These are phyloP conservation scores for Anthopleura sola DNA, from an alignment of 64 coral and sea anemone genomes.

Conservation along the genomic window DNA sequence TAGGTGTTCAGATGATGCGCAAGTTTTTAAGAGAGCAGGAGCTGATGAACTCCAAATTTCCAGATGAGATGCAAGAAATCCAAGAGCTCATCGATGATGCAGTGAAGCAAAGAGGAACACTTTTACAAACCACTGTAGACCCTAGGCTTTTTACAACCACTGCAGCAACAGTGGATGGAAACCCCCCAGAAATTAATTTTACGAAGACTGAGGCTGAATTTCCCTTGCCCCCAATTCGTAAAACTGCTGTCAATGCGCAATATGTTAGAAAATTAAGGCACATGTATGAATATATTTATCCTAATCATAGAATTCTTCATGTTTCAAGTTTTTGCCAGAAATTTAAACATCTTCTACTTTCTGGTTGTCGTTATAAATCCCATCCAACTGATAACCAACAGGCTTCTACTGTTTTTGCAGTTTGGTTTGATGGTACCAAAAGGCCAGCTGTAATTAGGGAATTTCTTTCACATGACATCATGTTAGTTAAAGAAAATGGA, in stretches of 20 bases:
- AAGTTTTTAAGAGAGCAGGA: conserved; percentile 50
- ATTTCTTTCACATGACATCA: conserved; percentile 34
- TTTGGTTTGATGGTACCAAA: conserved; percentile 38
- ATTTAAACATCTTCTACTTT: conserved; percentile 25
- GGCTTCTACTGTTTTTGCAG: conserved; percentile 27
- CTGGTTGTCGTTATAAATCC: conserved; percentile 23
- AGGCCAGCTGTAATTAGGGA: conserved; percentile 41
- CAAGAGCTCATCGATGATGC: conserved; percentile 26
- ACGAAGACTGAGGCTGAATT: conserved; percentile 28
- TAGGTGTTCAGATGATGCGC: conserved; percentile 52
- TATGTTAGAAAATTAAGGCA: conserved; percentile 15
- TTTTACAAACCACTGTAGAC: conserved; percentile 32
- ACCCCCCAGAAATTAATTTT: conserved; percentile 14
- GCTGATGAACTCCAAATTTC: conserved; percentile 15
- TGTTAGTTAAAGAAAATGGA: neutral
- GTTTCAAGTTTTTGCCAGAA: conserved; percentile 33
- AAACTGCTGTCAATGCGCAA: neutral
- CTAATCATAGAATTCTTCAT: conserved; percentile 19
- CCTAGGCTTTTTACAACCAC: conserved; percentile 3
- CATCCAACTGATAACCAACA: neutral
- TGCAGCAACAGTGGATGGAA: conserved; percentile 9
- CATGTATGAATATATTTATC: conserved; percentile 33
- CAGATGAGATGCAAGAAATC: conserved; percentile 29
- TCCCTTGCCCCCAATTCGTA: conserved; percentile 36
- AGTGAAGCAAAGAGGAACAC: conserved; percentile 35